A percentile compares a stretch with the other conserved stretches of the same genome.
phyloP scores from a whole-genome alignment of 2,888 invertebrate species.

The Dolomedes plantarius region DNA sequence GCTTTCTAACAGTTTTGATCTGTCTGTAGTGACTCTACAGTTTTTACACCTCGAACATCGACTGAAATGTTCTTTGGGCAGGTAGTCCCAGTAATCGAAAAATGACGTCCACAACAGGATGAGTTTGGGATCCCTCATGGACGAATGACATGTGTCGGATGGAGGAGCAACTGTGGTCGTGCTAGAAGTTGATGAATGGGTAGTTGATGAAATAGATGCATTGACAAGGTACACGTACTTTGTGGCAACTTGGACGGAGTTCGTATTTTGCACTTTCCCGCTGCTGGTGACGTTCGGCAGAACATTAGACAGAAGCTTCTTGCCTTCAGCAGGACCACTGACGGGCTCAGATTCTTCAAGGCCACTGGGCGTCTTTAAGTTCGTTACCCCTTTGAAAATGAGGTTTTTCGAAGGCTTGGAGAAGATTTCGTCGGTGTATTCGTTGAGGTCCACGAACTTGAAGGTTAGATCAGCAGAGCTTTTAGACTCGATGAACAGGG shows the following conservation, averaged over 20 bases:
- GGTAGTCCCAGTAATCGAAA: conserved; percentile 49
- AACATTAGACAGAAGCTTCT: background rate
- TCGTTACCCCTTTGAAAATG: no score
- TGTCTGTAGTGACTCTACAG: conserved; percentile 58
- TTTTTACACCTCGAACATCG: conserved; percentile 34
- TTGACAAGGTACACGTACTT: conserved; percentile 16
- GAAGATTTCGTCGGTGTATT: background rate
- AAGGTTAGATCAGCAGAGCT: background rate
- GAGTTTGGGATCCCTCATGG: conserved; percentile 36
- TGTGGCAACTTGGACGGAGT: background rate
- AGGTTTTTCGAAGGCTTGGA: background rate
- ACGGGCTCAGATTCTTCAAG: background rate
- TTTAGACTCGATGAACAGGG: conserved; percentile 10
- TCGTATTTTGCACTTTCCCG: background rate
- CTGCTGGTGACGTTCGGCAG: background rate
- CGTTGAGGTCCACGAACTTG: no score
- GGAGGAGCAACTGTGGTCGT: conserved; percentile 4
- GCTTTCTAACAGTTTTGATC: conserved; percentile 51
- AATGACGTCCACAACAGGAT: conserved; percentile 69
- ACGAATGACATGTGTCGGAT: conserved; percentile 3
- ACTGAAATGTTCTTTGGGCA: conserved; percentile 15
- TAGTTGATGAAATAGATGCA: background rate
- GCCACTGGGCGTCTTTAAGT: conserved; percentile 19
- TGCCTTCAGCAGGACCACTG: background rate
- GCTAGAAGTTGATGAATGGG: background rate